Conservation (phyloP, 2,113 vertebrate genomes). For the Thunnus thynnus region DNA sequence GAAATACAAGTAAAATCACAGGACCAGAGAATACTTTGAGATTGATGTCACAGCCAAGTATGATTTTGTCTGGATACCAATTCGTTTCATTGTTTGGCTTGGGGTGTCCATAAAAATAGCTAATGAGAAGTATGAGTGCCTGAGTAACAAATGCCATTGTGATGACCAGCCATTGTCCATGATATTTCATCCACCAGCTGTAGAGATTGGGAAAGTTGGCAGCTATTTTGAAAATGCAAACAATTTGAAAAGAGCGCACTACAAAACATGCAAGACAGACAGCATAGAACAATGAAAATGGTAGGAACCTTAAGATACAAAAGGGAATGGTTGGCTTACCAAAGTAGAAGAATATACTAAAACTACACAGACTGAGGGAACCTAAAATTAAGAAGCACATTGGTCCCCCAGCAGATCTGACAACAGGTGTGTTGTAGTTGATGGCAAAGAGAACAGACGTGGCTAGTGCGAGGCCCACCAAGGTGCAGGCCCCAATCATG, state of each 20-base stretch:
- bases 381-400: slow-evolving; percentile 90
- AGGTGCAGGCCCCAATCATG: slow-evolving; percentile 43
- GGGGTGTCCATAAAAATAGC: slow-evolving; percentile 44
- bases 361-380: slow-evolving; percentile 76
- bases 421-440: slow-evolving; percentile 86
- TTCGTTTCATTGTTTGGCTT: slow-evolving; percentile 74
- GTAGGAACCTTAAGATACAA: slow-evolving; percentile 80
- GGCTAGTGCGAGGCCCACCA: slow-evolving; percentile 65
- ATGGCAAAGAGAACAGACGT: slow-evolving; percentile 82
- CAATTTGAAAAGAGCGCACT: slow-evolving; percentile 87
- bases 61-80: slow-evolving; percentile 69
- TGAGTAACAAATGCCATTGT: slow-evolving; percentile 21
- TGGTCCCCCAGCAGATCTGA: slow-evolving; percentile 88
- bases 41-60: slow-evolving; percentile 79
- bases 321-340: slow-evolving; percentile 62
- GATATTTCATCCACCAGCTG: slow-evolving; percentile 84
- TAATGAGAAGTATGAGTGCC: no score
- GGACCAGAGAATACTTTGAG: not conserved
- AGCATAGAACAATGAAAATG: slow-evolving; percentile 84
- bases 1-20: slow-evolving; percentile 52
- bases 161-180: slow-evolving; percentile 84
- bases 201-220: slow-evolving; percentile 80
- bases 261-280: slow-evolving; percentile 87
- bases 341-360: slow-evolving; percentile 84
- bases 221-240: slow-evolving; percentile 88